Percentiles rank a stretch among this genome's conserved stretches.
phyloP scores from a whole-genome alignment of 1,140 invertebrate genomes.

The Drosophila tropicalis region DNA sequence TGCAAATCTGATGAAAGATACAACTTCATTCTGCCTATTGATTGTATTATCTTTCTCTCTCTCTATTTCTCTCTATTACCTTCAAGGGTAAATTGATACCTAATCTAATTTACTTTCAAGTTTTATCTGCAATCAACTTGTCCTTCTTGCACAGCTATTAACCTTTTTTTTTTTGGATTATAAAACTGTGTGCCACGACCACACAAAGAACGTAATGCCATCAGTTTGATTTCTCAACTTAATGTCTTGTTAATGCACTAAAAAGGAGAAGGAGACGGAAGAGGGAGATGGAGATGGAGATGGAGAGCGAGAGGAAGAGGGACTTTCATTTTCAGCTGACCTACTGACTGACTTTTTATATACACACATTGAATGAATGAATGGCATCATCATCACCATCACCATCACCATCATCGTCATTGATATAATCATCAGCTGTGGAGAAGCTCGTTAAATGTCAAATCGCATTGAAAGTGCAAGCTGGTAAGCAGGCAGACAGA shows the following conservation, averaged over 20 bases:
- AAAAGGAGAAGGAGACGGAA: background rate
- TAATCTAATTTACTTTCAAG: too few species aligned
- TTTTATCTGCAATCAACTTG: too few species aligned
- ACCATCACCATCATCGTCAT: conserved; percentile 6
- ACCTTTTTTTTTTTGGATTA: too few species aligned
- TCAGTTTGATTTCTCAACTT: background rate
- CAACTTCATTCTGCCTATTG: too few species aligned
- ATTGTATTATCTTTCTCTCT: too few species aligned
- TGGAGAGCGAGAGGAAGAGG: too few species aligned
- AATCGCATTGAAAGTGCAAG: conserved; percentile 63
- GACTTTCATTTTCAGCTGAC: conserved; percentile 9
- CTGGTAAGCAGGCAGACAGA: background rate
- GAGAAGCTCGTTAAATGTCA: conserved; percentile 45
- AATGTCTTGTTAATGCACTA: conserved; percentile 4
- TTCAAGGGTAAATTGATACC: too few species aligned
- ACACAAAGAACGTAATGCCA: background rate
- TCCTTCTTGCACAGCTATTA: background rate
- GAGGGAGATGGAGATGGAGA: too few species aligned
- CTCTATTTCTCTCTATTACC: too few species aligned
- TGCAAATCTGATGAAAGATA: too few species aligned
- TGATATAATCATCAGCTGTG: background rate
- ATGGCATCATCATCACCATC: conserved; percentile 56
- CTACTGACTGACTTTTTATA: conserved; percentile 4
- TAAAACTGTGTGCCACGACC: background rate
- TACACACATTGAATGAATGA: background rate